A percentile compares a stretch with the other conserved stretches of the same genome.
These are phyloP conservation scores for Isoperla grammatica DNA, from an alignment of 2,888 invertebrate species.

Conservation along the genomic window DNA sequence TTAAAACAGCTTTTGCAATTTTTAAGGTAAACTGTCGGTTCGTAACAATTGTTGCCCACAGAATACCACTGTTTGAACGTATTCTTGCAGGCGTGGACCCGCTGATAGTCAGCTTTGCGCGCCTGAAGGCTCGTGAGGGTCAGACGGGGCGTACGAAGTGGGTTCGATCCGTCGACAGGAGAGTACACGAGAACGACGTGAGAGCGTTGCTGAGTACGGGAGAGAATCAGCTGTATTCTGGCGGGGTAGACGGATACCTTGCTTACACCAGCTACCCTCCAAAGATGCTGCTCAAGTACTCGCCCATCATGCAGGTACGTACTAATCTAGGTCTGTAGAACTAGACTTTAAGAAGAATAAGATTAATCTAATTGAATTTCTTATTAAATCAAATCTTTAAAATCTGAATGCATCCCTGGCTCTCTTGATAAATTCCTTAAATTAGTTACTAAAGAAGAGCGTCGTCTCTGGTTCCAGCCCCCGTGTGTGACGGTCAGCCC, in stretches of 20 bases:
- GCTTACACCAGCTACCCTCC: constrained; percentile 66
- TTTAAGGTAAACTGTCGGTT: too few species aligned
- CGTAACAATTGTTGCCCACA: too few species aligned
- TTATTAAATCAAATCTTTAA: too few species aligned
- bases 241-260: constrained; percentile 70
- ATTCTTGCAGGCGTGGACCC: constrained; percentile 59
- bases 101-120: constrained; percentile 66
- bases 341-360: too few species aligned
- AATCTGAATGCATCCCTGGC: too few species aligned
- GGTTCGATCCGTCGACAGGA: constrained; percentile 74
- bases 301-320: constrained; percentile 58
- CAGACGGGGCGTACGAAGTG: constrained; percentile 52
- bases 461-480: constrained; percentile 32
- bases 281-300: constrained; percentile 61
- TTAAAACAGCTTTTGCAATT: too few species aligned
- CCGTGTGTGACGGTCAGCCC: constrained; percentile 53
- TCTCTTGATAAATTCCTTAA: too few species aligned
- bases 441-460: too few species aligned
- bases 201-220: constrained; percentile 60
- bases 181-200: constrained; percentile 84
- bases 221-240: constrained; percentile 63
- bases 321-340: too few species aligned
- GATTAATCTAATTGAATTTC: too few species aligned
- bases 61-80: too few species aligned
- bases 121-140: constrained; percentile 38